These are phyloP conservation scores for Carposina sasakii DNA, from an alignment of 1,140 invertebrate genomes.

Conservation along the genomic window DNA sequence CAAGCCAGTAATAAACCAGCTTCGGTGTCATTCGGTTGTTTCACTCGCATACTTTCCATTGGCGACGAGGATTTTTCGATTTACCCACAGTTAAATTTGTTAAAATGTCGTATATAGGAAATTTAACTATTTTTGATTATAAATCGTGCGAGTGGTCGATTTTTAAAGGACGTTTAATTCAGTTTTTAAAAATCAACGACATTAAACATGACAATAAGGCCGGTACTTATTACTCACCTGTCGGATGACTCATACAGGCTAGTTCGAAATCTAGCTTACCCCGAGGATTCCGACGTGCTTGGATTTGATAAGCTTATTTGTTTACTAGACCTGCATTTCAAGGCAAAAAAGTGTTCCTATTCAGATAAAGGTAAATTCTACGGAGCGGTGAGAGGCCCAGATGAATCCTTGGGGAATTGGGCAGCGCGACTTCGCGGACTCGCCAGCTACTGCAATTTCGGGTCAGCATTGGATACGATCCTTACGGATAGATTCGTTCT, in stretches of 20 bases:
- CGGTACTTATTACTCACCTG: conserved; percentile 9
- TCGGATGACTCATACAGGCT: conserved; percentile 8
- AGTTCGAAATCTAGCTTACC: conserved; percentile 6
- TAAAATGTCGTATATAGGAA: background rate
- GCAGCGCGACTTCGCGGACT: conserved; percentile 6
- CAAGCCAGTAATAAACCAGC: no score
- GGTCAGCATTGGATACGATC: conserved; percentile 3
- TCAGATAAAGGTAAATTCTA: conserved; percentile 7
- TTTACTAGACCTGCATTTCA: conserved; percentile 13
- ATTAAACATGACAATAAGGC: background rate
- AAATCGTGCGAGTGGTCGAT: conserved; percentile 1
- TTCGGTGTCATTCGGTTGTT: no score
- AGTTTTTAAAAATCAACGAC: conserved; percentile 1
- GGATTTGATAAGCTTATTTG: background rate
- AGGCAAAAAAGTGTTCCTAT: conserved; percentile 3
- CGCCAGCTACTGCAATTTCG: conserved; percentile 6
- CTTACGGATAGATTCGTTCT: conserved; percentile 9
- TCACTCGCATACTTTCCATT: no score
- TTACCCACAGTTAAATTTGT: no score
- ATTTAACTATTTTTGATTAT: conserved; percentile 4
- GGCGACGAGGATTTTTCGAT: no score
- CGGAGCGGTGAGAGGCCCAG: background rate
- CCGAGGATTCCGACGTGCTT: background rate
- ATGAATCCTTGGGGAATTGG: conserved; percentile 7
- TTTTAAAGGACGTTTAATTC: conserved; percentile 4